Evolutionary conservation across 2,888 invertebrate genomes (phyloP), one percentile per base, ranked within the genome.

Genomic region (Agonum fuliginosum): DNA sequence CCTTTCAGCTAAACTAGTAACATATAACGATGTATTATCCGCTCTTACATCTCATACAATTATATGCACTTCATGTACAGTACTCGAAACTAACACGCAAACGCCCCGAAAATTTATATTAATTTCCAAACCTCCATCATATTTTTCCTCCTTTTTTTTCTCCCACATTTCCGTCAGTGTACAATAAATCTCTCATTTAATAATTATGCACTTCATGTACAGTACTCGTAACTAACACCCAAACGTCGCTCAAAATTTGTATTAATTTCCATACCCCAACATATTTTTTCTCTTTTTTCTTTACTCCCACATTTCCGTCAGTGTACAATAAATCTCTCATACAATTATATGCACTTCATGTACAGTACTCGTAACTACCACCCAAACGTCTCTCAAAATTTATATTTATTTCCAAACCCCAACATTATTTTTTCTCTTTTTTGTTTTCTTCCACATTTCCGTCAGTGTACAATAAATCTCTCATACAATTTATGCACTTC

Each of bases 1-100:
- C 48, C 48, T 48, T 48, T 48, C 48, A 48, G 20, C 20, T 10
- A 17, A 48, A 10, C 48, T n/a, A n/a, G n/a, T n/a, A n/a, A n/a
- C n/a, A n/a, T n/a, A n/a, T n/a, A 48, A 48, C 48, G 48, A 48
- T 48, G 20, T 20, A 48, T 48, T 48, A 48, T 48, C 48, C 48
- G 4, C 5, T 20, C 37, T 19, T 48, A 48, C 20, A 48, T 48
- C 48, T 20, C 37, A 48, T 20, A 48, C 48, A 48, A 48, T 48
- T 48, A 48, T 48, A 17, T 20, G 48, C 48, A 20, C 48, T 48
- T 19, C 20, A 48, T 2, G 34, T 3, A 37, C n/a, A n/a, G n/a
- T n/a, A n/a, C n/a, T n/a, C n/a, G n/a, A n/a, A n/a, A n/a, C n/a
- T n/a, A 5, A 8, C 17, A 20, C 17, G 17, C 20, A 10, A 12